Conservation (phyloP, 2,113 vertebrate species). For the Peromyscus polionotus region DNA sequence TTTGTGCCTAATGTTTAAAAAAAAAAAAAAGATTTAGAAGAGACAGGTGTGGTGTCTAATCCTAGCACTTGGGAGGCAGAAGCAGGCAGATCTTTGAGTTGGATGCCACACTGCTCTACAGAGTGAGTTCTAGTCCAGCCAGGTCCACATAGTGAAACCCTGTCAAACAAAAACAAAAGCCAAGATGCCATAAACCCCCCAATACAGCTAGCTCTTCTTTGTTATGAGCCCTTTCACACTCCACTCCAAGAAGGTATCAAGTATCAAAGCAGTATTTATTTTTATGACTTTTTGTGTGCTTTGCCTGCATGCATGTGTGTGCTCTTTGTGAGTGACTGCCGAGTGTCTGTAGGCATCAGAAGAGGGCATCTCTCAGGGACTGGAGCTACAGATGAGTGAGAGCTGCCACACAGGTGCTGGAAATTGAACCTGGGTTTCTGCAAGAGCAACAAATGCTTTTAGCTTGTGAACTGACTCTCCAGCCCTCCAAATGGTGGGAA, state of each 20-base stretch:
- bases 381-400: not conserved
- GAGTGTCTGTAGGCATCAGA: not conserved
- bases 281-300: not conserved
- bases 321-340: not conserved
- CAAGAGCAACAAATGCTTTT: not conserved
- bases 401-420: not conserved
- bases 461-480: not conserved
- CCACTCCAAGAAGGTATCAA: not conserved
- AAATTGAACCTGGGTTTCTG: not conserved
- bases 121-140: not conserved
- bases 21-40: not conserved
- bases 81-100: not conserved
- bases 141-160: not conserved
- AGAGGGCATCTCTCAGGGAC: not conserved
- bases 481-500: not conserved
- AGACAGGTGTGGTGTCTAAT: not conserved
- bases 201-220: not conserved
- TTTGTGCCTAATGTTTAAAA: not conserved
- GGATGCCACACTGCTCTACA: not conserved
- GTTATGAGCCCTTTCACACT: not conserved
- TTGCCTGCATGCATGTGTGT: not conserved
- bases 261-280: constrained; percentile 10
- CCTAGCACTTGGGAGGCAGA: not conserved
- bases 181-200: not conserved
- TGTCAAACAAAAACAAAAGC: constrained; percentile 20